These are phyloP conservation scores for Neotoma lepida DNA, from an alignment of 2,113 vertebrate species.

Conservation along the genomic window DNA sequence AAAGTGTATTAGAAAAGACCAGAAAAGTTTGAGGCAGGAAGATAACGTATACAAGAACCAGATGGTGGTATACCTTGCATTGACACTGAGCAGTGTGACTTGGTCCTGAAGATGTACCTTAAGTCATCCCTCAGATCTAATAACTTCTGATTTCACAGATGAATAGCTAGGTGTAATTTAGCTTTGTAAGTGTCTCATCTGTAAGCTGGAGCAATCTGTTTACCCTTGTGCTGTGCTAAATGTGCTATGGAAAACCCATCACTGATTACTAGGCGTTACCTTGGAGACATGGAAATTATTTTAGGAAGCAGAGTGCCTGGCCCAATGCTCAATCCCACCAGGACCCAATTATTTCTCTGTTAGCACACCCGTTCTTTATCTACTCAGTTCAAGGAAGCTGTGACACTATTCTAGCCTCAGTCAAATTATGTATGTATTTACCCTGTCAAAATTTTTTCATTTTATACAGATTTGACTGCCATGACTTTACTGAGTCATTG, in stretches of 20 bases:
- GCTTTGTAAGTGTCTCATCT: conserved; percentile 53
- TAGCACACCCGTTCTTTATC: conserved; percentile 58
- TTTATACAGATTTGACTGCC: conserved; percentile 41
- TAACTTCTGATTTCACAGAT: conserved; percentile 39
- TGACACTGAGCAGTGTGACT: not conserved
- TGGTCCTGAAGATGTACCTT: not conserved
- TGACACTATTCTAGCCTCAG: conserved; percentile 38
- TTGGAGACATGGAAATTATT: conserved; percentile 77
- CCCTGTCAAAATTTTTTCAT: conserved; percentile 31
- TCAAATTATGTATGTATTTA: conserved; percentile 49
- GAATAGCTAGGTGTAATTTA: conserved; percentile 29
- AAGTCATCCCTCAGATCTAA: conserved; percentile 43
- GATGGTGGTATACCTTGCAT: not conserved
- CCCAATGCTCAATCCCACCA: conserved; percentile 51
- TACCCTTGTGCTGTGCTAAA: conserved; percentile 69
- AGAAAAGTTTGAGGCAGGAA: not conserved
- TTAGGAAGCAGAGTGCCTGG: conserved; percentile 64
- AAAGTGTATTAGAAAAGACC: not conserved
- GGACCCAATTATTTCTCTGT: conserved; percentile 73
- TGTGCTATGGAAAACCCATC: conserved; percentile 70
- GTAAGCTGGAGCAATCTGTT: conserved; percentile 56
- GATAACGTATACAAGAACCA: not conserved
- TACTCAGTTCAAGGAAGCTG: conserved; percentile 49
- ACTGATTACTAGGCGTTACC: conserved; percentile 77
- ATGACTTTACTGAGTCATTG: conserved; percentile 46